A percentile compares a stretch with the other conserved stretches of the same genome.
phyloP scores from a whole-genome alignment of 2,888 invertebrate genomes.

The Neelides folsomi region DNA sequence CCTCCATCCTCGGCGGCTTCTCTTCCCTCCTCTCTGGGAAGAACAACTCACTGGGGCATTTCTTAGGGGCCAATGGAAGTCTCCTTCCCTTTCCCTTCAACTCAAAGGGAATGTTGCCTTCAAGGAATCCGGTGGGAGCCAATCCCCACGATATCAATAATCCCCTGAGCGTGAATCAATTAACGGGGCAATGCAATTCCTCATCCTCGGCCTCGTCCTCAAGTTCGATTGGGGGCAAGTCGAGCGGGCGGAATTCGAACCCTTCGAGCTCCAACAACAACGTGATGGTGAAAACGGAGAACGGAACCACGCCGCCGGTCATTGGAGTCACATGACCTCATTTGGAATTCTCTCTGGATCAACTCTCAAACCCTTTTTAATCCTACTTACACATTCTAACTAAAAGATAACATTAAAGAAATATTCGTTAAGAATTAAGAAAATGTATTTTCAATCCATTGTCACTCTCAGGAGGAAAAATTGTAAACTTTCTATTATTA shows the following conservation, averaged over 20 bases:
- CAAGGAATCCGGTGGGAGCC: conserved; percentile 71
- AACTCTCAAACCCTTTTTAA: neutral
- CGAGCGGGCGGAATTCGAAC: conserved; percentile 3
- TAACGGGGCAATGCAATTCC: conserved; percentile 53
- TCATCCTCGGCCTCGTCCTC: conserved; percentile 29
- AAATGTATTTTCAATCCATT: too few species aligned
- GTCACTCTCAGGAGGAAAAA: too few species aligned
- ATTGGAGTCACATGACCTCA: conserved; percentile 14
- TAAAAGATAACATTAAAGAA: neutral
- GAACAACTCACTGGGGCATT: neutral
- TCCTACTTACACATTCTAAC: neutral
- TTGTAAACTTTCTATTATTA: too few species aligned
- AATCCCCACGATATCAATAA: conserved; percentile 86
- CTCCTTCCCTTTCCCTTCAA: conserved; percentile 19
- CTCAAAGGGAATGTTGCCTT: conserved; percentile 36
- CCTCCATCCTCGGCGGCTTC: conserved; percentile 13
- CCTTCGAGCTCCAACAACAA: neutral
- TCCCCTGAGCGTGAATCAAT: conserved; percentile 77
- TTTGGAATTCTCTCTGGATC: conserved; percentile 9
- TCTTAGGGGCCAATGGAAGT: conserved; percentile 4
- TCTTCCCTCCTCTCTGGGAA: conserved; percentile 16
- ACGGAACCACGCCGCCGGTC: conserved; percentile 19
- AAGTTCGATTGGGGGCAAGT: conserved; percentile 10
- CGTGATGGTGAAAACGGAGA: conserved; percentile 6
- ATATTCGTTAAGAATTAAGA: too few species aligned